These are phyloP conservation scores for Lasioglossum oenotherae DNA, from an alignment of 2,888 invertebrate genomes.

Conservation along the genomic window DNA sequence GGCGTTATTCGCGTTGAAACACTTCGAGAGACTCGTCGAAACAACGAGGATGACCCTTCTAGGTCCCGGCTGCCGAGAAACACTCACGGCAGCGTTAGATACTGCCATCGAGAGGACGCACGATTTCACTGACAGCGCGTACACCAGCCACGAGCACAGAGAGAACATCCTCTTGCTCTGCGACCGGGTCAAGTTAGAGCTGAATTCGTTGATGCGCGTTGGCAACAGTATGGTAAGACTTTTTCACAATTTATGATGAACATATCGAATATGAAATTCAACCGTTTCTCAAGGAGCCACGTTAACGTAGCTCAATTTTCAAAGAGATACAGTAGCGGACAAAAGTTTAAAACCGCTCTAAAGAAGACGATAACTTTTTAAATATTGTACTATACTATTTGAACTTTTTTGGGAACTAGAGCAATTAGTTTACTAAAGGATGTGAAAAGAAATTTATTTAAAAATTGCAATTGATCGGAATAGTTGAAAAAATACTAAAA, in stretches of 20 bases:
- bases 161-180: constrained; percentile 96
- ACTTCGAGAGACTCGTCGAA: constrained; percentile 94
- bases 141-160: constrained; percentile 98
- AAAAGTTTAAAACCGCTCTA: too few relatives aligned
- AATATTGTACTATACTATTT: too few relatives aligned
- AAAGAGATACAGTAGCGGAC: too few relatives aligned
- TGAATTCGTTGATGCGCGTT: constrained; percentile 94
- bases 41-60: constrained; percentile 93
- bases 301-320: background rate
- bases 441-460: too few relatives aligned
- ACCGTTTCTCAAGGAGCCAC: background rate
- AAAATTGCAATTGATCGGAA: too few relatives aligned
- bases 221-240: constrained; percentile 92
- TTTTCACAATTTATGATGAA: constrained; percentile 38
- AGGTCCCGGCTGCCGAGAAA: constrained; percentile 89
- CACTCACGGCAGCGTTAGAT: constrained; percentile 94
- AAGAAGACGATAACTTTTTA: too few relatives aligned
- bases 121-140: constrained; percentile 99
- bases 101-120: constrained; percentile 97
- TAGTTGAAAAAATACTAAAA: too few relatives aligned
- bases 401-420: too few relatives aligned
- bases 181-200: constrained; percentile 95
- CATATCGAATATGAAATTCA: background rate
- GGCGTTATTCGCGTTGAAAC: constrained; percentile 92
- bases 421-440: too few relatives aligned